Conservation (phyloP, 2,797 vertebrate species). For the Meriones psammophilus region DNA sequence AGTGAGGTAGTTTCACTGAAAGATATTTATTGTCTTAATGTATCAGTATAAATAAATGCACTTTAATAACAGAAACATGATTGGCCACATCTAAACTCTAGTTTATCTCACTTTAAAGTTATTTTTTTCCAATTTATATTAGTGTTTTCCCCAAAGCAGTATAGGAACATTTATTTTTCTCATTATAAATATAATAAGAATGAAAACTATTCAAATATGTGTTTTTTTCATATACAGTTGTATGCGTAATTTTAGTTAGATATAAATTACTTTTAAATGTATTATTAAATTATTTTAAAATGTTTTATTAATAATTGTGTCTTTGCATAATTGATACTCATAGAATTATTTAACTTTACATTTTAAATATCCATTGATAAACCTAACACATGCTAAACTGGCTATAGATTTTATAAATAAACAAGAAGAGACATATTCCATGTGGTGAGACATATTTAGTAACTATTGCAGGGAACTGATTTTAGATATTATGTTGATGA, state of each 20-base stretch:
- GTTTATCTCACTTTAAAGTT: not conserved
- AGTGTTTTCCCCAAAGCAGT: not conserved
- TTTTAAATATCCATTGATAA: slow-evolving; percentile 54
- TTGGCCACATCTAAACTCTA: not conserved
- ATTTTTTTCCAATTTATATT: not conserved
- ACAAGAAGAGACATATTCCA: slow-evolving; percentile 56
- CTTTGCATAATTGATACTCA: not conserved
- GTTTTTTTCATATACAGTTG: not conserved
- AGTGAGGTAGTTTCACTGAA: not conserved
- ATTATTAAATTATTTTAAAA: slow-evolving; percentile 9
- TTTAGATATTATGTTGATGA: slow-evolving; percentile 54
- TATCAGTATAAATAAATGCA: not conserved
- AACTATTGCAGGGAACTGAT: slow-evolving; percentile 21
- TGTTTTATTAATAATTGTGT: not conserved
- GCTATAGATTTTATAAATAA: slow-evolving; percentile 60
- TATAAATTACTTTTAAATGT: not conserved
- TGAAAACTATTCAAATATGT: not conserved
- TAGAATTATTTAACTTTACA: not conserved
- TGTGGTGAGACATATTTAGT: slow-evolving; percentile 25
- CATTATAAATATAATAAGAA: not conserved
- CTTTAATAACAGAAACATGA: not conserved
- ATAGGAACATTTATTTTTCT: not conserved
- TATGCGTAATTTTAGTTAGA: not conserved
- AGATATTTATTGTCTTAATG: not conserved
- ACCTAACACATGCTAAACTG: not conserved